These are phyloP conservation scores for Chelonia mydas DNA, from an alignment of 2,797 vertebrate genomes.

Conservation along the genomic window DNA sequence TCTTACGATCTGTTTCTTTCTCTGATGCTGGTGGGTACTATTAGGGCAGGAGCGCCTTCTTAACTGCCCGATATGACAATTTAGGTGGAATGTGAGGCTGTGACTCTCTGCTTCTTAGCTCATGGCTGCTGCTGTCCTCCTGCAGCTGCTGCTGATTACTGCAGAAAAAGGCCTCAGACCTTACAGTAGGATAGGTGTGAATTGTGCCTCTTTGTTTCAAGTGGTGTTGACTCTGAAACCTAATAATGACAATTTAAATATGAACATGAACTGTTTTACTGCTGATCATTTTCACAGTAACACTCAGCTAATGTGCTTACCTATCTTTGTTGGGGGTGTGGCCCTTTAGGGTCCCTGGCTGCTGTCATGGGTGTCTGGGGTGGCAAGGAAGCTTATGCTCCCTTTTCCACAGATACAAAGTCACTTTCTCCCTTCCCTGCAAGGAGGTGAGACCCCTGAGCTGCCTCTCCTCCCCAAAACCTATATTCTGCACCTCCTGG, in stretches of 20 bases:
- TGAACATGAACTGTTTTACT: not conserved
- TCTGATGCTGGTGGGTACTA: too few species aligned
- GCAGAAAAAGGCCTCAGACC: too few species aligned
- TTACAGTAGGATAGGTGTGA: not conserved
- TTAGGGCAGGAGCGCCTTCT: too few species aligned
- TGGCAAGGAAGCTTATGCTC: not conserved
- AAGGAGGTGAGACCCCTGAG: too few species aligned
- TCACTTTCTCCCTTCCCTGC: not conserved
- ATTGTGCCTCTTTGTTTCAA: not conserved
- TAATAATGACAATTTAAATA: not conserved
- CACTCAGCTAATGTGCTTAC: not conserved
- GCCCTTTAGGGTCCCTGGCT: not conserved
- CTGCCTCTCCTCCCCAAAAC: too few species aligned
- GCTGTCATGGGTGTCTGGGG: not conserved
- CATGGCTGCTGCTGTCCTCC: too few species aligned
- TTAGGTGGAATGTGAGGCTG: too few species aligned
- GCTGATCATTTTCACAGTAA: not conserved
- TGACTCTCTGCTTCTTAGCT: too few species aligned
- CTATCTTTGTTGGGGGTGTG: not conserved
- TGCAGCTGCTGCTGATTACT: too few species aligned
- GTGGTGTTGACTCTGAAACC: not conserved
- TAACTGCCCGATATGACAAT: too few species aligned
- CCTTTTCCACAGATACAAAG: not conserved
- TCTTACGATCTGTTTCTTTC: too few species aligned
- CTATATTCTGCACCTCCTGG: too few species aligned